Conservation (phyloP, 2,888 invertebrate species). For the Tetragnatha montana region DNA sequence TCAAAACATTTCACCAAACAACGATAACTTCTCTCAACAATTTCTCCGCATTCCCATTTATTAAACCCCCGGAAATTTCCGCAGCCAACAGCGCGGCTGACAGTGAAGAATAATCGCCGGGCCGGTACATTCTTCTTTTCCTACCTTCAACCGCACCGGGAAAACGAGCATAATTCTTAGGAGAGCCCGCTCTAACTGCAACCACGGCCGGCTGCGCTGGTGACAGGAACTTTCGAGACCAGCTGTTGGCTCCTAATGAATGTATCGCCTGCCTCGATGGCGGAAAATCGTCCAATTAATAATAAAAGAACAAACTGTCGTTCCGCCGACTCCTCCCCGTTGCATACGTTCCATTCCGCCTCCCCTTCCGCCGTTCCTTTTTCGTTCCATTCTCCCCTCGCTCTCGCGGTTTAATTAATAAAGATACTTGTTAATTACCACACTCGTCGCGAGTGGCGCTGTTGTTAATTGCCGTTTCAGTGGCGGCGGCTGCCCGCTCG, state of each 20-base stretch:
- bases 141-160: conserved; percentile 62
- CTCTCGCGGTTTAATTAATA: conserved; percentile 67
- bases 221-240: conserved; percentile 67
- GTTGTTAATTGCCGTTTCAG: conserved; percentile 70
- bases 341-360: neutral
- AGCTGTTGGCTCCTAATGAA: conserved; percentile 70
- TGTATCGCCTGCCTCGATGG: conserved; percentile 68
- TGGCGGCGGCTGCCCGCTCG: conserved; percentile 33
- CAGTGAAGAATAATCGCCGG: conserved; percentile 67
- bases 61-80: conserved; percentile 37
- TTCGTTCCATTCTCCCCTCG: conserved; percentile 42
- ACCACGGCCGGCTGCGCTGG: conserved; percentile 64
- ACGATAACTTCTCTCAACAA: neutral
- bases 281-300: conserved; percentile 71
- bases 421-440: conserved; percentile 70
- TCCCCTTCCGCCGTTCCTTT: conserved; percentile 35
- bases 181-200: conserved; percentile 57
- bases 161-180: conserved; percentile 63
- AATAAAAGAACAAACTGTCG: conserved; percentile 69
- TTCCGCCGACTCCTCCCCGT: conserved; percentile 28
- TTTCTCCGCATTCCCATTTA: conserved; percentile 39
- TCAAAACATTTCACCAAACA: conserved; percentile 4
- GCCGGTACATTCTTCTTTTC: conserved; percentile 57
- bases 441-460: conserved; percentile 68
- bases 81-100: conserved; percentile 42